Conservation (phyloP, 2,888 invertebrate genomes). For the Stramonita haemastoma region DNA sequence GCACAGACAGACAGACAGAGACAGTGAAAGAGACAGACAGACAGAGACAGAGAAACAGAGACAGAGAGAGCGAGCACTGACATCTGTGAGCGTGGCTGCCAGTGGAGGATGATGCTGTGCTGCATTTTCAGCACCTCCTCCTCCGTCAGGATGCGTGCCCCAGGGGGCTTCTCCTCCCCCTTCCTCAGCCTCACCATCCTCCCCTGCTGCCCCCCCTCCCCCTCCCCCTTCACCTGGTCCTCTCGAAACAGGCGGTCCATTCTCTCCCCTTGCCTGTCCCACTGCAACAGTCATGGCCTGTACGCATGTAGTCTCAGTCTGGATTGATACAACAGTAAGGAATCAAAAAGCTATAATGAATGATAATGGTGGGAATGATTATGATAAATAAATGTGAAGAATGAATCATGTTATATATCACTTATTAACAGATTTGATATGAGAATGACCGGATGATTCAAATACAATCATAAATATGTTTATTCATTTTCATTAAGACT, state of each 20-base stretch:
- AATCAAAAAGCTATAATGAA: neutral
- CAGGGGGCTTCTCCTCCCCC: slow-evolving; percentile 31
- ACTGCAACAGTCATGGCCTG: neutral
- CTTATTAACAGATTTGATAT: too few species aligned
- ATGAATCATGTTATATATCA: too few species aligned
- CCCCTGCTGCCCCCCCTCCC: neutral
- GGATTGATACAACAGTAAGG: neutral
- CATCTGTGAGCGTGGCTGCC: slow-evolving; percentile 36
- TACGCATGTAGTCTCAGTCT: too few species aligned
- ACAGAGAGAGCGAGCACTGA: neutral
- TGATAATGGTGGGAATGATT: too few species aligned
- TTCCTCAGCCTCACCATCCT: slow-evolving; percentile 25
- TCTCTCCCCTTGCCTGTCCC: neutral
- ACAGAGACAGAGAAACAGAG: neutral
- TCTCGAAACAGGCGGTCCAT: slow-evolving; percentile 23
- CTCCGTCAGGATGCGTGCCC: slow-evolving; percentile 5
- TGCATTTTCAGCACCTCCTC: slow-evolving; percentile 32
- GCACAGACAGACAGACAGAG: neutral
- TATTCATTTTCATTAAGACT: too few species aligned
- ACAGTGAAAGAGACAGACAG: neutral
- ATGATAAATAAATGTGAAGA: too few species aligned
- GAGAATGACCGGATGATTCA: too few species aligned
- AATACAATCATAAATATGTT: too few species aligned
- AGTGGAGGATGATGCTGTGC: slow-evolving; percentile 22
- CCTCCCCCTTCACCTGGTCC: neutral